These are phyloP conservation scores for Eulemur rubriventer DNA, from an alignment of 2,797 vertebrate genomes.

Conservation along the genomic window DNA sequence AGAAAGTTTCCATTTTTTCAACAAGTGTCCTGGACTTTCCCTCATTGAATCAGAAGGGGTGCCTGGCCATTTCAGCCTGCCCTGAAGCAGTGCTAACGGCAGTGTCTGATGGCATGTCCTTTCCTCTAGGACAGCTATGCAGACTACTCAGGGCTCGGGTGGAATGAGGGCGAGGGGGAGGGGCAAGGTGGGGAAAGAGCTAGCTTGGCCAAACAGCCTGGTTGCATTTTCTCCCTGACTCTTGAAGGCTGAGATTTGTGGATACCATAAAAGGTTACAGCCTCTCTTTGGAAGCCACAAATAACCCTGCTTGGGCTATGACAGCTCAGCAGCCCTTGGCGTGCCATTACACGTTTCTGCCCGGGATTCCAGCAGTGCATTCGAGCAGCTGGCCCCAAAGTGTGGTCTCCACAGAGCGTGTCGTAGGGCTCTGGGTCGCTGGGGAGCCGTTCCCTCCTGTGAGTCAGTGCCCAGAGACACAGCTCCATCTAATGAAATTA, in stretches of 20 bases:
- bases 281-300: slow-evolving; percentile 61
- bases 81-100: background rate
- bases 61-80: background rate
- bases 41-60: background rate
- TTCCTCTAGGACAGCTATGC: background rate
- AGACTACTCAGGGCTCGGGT: background rate
- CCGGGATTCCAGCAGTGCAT: slow-evolving; percentile 46
- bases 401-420: slow-evolving; percentile 20
- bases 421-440: background rate
- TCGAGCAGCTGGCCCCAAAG: slow-evolving; percentile 27
- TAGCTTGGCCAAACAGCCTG: slow-evolving; percentile 53
- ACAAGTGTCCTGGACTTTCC: background rate
- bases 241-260: slow-evolving; percentile 69
- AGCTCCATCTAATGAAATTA: slow-evolving; percentile 68
- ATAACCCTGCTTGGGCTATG: slow-evolving; percentile 53
- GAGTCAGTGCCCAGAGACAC: slow-evolving; percentile 53
- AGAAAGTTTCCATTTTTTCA: background rate
- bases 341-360: slow-evolving; percentile 65
- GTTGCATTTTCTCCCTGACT: slow-evolving; percentile 61
- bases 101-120: background rate
- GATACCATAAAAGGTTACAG: slow-evolving; percentile 70
- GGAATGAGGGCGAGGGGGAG: background rate
- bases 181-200: background rate
- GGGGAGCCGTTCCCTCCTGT: slow-evolving; percentile 48
- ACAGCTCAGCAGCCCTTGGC: slow-evolving; percentile 69